Evolutionary conservation across 1,140 invertebrate genomes (phyloP).

Genomic region (Eriosoma lanigerum): DNA sequence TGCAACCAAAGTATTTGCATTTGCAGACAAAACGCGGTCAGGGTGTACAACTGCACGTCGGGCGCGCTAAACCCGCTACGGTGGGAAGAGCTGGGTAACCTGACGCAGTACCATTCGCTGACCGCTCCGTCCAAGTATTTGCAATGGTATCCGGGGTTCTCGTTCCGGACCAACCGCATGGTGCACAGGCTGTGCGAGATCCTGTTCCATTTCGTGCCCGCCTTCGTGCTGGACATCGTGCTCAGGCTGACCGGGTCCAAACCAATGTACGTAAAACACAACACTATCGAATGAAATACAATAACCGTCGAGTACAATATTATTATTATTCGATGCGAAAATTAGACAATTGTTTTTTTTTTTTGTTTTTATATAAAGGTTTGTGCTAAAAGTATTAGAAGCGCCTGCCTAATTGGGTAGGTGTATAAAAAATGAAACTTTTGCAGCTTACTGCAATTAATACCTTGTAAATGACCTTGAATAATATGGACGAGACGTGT

Average conservation of each 20-base stretch:
- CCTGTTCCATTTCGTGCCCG: constrained; percentile 76
- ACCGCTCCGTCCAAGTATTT: constrained; percentile 78
- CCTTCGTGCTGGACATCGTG: constrained; percentile 74
- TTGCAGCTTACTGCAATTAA: no score
- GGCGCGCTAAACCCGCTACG: constrained; percentile 78
- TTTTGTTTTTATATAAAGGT: no score
- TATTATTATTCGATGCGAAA: no score
- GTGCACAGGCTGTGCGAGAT: constrained; percentile 72
- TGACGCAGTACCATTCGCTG: constrained; percentile 70
- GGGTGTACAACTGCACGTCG: constrained; percentile 90
- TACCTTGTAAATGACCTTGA: no score
- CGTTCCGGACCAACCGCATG: constrained; percentile 72
- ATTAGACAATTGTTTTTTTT: no score
- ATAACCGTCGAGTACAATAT: no score
- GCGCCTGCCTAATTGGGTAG: no score
- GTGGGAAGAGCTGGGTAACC: constrained; percentile 76
- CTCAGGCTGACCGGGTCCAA: constrained; percentile 71
- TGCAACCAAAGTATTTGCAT: no score
- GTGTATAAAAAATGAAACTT: no score
- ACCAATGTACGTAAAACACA: constrained; percentile 71
- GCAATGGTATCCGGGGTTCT: constrained; percentile 83
- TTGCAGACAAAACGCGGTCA: constrained; percentile 54
- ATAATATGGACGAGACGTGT: no score
- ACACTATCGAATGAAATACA: no score
- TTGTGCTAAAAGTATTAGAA: no score